phyloP scores from a whole-genome alignment of 2,797 vertebrate species.

The Coendou prehensilis region DNA sequence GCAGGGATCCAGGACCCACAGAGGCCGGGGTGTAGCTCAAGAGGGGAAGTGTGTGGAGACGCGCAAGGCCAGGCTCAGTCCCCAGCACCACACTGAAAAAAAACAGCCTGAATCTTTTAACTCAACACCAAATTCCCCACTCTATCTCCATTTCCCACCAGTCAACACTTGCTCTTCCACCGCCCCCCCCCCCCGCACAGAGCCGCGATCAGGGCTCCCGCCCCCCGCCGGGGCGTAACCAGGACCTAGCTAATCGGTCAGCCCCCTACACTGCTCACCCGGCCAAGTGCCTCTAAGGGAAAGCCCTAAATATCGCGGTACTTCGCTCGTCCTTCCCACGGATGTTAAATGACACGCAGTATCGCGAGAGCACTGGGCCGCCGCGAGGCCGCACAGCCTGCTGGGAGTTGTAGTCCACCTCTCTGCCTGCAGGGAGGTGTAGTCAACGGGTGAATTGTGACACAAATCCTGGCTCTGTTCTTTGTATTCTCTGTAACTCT shows the following conservation, averaged over 20 bases:
- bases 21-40: neutral
- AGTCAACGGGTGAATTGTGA: neutral
- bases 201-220: rapidly evolving
- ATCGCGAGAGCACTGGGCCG: neutral
- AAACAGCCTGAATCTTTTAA: neutral
- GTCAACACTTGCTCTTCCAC: neutral
- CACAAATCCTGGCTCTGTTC: rapidly evolving
- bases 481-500: neutral
- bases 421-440: neutral
- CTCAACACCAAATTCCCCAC: neutral
- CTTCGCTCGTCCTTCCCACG: rapidly evolving
- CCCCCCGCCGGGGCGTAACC: rapidly evolving
- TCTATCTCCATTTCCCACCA: neutral
- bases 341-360: neutral
- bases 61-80: neutral
- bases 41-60: neutral
- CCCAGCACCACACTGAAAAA: neutral
- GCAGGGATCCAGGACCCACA: neutral
- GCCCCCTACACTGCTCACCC: rapidly evolving
- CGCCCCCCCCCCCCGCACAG: no score
- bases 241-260: rapidly evolving
- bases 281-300: neutral
- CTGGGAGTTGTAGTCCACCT: constrained; percentile 80
- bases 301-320: constrained; percentile 46
- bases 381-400: neutral